phyloP scores from a whole-genome alignment of 2,888 invertebrate genomes.

The Scaptomyza caliginosa region DNA sequence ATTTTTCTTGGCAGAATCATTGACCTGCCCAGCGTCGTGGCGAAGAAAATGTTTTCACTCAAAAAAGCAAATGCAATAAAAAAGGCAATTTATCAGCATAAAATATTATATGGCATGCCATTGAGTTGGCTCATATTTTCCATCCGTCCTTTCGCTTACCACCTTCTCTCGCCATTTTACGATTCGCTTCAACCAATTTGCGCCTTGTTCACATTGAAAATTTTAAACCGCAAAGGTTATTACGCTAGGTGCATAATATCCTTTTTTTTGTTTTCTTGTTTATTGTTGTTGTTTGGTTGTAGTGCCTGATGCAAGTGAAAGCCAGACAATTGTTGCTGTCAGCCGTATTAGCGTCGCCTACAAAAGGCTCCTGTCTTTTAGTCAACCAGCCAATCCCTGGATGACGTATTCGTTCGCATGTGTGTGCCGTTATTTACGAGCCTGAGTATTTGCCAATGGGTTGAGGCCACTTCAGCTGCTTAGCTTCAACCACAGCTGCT shows the following conservation, averaged over 20 bases:
- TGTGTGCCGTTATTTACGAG: constrained; percentile 58
- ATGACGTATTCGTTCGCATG: constrained; percentile 48
- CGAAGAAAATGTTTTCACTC: constrained; percentile 75
- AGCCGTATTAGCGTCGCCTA: constrained; percentile 57
- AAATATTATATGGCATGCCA: constrained; percentile 81
- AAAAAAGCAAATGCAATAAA: constrained; percentile 77
- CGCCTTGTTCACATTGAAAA: constrained; percentile 54
- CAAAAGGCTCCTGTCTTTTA: constrained; percentile 54
- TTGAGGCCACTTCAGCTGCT: constrained; percentile 44
- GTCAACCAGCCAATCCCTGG: constrained; percentile 28
- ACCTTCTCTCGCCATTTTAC: not conserved
- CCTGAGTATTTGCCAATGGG: constrained; percentile 62
- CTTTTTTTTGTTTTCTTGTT: not conserved
- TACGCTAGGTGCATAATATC: constrained; percentile 29
- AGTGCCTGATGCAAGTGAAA: constrained; percentile 38
- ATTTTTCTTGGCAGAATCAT: constrained; percentile 56
- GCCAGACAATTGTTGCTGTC: constrained; percentile 63
- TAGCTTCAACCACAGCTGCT: constrained; percentile 12
- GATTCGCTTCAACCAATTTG: constrained; percentile 51
- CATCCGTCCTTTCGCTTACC: constrained; percentile 2
- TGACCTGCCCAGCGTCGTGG: constrained; percentile 59
- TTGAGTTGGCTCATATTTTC: constrained; percentile 75
- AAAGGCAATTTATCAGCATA: constrained; percentile 79
- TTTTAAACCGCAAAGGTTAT: constrained; percentile 59
- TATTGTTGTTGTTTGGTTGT: not conserved